Evolutionary conservation across 2,888 invertebrate species (phyloP), one percentile per base, ranked within the genome.

Genomic region (Alsophila aescularia): DNA sequence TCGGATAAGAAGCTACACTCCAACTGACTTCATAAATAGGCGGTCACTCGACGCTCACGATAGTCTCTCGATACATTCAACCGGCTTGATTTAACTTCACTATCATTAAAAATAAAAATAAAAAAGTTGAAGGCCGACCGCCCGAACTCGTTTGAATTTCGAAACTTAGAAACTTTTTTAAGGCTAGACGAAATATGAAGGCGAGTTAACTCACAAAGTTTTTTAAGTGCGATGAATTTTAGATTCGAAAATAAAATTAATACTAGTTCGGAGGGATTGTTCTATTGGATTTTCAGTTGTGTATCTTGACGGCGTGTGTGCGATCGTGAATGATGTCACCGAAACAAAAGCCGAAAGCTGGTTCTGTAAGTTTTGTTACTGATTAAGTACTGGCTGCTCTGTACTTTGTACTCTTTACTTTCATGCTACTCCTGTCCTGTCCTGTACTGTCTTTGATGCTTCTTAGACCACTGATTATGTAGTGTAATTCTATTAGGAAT

Each of bases 1-100:
- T 40, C 81, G 83, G 90, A 90, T 89, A 89, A 87, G 75, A 68
- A 70, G 75, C 74, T 69, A 73, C 79, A 84, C 79, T 83, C 72
- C 62, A 73, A 69, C 64, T 62, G 63, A 71, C 78, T 78, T 79
- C 77, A 83, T 83, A 85, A 80, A 83, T 81, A 81, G 52, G 73
- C 75, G 73, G 72, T 68, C 75, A 76, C 70, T 70, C 73, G 64
- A 68, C 62, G 58, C 58, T 49, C 58, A 56, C 75, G 69, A 75
- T 75, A 82, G 79, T 80, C 67, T 67, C 69, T 74, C 65, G 67
- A 70, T 64, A 58, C 16, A 40, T 21, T 21, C 43, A 21, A 49
- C 35, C 35, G 31, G n/a, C 18, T 27, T 18, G n/a, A 12, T 12
- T 40, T n/a, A 21, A 21, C 42, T 15, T 24, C 31, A 15, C 37